phyloP scores from a whole-genome alignment of 1,140 invertebrate species.

The Elymnias hypermnestra region DNA sequence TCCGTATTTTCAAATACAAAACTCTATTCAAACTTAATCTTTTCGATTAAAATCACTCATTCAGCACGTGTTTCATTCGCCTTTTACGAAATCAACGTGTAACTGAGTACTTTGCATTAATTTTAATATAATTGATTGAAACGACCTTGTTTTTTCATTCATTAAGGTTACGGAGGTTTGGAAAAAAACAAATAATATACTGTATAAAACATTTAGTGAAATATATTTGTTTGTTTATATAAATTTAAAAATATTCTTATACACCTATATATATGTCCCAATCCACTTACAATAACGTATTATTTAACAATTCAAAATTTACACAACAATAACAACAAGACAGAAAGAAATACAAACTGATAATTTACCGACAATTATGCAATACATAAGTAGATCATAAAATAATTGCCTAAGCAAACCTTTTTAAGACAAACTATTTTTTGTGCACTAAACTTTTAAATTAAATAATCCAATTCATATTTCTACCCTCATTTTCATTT shows the following conservation, averaged over 20 bases:
- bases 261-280: slow-evolving; percentile 48
- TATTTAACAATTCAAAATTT: slow-evolving; percentile 24
- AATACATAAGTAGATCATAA: no score
- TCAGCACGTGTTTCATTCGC: neutral
- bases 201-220: slow-evolving; percentile 16
- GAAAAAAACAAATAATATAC: no score
- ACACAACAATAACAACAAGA: slow-evolving; percentile 32
- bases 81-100: neutral
- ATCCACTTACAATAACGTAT: slow-evolving; percentile 38
- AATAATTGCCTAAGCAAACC: no score
- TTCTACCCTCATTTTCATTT: no score
- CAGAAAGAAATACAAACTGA: neutral
- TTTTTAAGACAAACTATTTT: no score
- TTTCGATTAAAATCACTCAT: neutral
- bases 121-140: neutral
- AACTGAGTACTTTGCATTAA: neutral
- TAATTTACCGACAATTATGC: no score
- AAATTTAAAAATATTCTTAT: slow-evolving; percentile 18
- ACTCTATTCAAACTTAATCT: neutral
- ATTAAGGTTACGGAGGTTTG: neutral
- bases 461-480: no score
- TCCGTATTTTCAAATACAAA: no score
- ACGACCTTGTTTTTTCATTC: neutral
- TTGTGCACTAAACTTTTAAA: no score
- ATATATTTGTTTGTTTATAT: slow-evolving; percentile 10